Evolutionary conservation across 2,888 invertebrate genomes (phyloP).

Genomic region (Trachelus troglodyta): DNA sequence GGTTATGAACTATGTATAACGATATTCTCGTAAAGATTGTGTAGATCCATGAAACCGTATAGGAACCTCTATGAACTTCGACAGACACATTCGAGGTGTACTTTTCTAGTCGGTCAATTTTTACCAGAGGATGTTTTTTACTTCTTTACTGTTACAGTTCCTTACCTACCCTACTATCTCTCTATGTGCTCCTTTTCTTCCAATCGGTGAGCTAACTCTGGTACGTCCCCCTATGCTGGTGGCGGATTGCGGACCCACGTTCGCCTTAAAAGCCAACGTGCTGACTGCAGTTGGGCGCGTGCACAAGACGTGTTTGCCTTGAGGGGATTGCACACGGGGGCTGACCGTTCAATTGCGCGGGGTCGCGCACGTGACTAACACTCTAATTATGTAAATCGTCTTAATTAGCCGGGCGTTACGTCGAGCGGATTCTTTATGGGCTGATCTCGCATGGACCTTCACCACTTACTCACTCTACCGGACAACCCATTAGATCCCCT

Average conservation of each 20-base stretch:
- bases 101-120: neutral
- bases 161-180: neutral
- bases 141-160: neutral
- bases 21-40: neutral
- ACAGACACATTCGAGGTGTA: neutral
- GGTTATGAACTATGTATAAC: neutral
- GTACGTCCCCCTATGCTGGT: neutral
- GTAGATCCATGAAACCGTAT: neutral
- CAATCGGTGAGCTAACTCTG: neutral
- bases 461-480: neutral
- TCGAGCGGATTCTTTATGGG: constrained; percentile 17
- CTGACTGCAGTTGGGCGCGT: constrained; percentile 43
- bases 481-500: neutral
- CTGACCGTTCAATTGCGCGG: constrained; percentile 58
- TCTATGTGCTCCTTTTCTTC: neutral
- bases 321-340: constrained; percentile 34
- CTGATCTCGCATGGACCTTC: neutral
- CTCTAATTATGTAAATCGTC: constrained; percentile 62
- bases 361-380: constrained; percentile 57
- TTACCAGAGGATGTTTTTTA: neutral
- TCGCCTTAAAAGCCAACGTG: constrained; percentile 34
- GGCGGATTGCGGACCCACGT: neutral
- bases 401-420: constrained; percentile 59
- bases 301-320: constrained; percentile 52
- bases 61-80: neutral